These are phyloP conservation scores for Dreissena rostriformis DNA, from an alignment of 1,140 invertebrate genomes.

Conservation along the genomic window DNA sequence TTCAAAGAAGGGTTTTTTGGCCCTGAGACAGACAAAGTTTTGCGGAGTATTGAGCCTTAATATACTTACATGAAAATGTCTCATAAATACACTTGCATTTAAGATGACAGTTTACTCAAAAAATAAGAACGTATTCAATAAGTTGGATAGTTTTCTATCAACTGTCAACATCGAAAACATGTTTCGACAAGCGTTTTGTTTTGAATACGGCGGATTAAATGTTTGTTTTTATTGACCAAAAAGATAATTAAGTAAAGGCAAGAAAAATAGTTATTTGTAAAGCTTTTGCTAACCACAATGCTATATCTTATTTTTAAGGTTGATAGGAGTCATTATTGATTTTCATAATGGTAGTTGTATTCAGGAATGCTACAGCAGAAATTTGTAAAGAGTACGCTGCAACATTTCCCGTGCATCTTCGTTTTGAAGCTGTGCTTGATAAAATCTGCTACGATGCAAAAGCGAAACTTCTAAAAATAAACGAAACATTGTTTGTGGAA, in stretches of 20 bases:
- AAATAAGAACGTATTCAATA: background rate
- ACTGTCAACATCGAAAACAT: slow-evolving; percentile 22
- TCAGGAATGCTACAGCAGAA: slow-evolving; percentile 34
- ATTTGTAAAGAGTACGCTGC: slow-evolving; percentile 23
- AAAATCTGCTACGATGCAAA: slow-evolving; percentile 36
- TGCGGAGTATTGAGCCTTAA: too few species aligned
- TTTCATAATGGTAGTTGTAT: slow-evolving; percentile 39
- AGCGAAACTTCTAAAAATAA: slow-evolving; percentile 23
- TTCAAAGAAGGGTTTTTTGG: too few species aligned
- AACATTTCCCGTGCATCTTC: slow-evolving; percentile 38
- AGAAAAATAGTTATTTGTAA: too few species aligned
- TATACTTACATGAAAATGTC: too few species aligned
- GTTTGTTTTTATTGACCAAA: background rate
- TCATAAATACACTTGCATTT: background rate
- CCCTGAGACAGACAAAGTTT: too few species aligned
- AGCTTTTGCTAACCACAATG: too few species aligned
- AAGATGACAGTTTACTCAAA: background rate
- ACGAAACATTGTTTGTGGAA: slow-evolving; percentile 14
- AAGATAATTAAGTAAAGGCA: background rate
- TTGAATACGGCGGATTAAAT: slow-evolving; percentile 36
- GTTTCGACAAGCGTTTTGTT: slow-evolving; percentile 33
- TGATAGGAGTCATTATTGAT: too few species aligned
- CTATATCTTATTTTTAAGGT: too few species aligned
- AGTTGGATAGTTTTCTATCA: background rate
- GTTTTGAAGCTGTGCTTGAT: slow-evolving; percentile 33